Percentiles rank a stretch among this genome's conserved stretches.
Evolutionary conservation across 2,797 vertebrate species (phyloP).

Genomic region (Phrynocephalus guinanensis): DNA sequence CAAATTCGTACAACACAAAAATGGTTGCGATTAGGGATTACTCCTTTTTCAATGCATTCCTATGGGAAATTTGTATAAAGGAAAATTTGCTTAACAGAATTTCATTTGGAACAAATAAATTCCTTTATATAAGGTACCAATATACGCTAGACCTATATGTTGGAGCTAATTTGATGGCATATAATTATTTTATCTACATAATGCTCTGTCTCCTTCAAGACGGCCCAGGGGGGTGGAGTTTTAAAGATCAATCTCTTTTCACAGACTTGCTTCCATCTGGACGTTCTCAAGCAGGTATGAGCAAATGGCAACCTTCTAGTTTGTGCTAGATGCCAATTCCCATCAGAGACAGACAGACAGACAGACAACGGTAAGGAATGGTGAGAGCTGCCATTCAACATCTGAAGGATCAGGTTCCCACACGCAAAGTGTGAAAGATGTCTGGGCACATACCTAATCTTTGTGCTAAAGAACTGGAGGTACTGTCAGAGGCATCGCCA

Average conservation of each 20-base stretch:
- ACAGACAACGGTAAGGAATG: no score
- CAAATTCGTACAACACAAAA: no score
- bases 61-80: no score
- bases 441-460: slow-evolving; percentile 82
- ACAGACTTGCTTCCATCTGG: not conserved
- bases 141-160: no score
- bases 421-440: slow-evolving; percentile 57
- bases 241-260: not conserved
- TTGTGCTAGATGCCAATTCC: no score
- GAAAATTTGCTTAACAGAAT: no score
- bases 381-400: not conserved
- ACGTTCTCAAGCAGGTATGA: not conserved
- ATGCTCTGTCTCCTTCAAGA: not conserved
- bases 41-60: no score
- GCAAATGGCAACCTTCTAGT: not conserved
- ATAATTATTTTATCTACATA: not conserved
- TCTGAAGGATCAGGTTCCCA: not conserved
- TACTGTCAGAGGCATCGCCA: slow-evolving; percentile 89
- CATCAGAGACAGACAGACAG: no score
- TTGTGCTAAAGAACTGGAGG: slow-evolving; percentile 85
- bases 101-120: no score
- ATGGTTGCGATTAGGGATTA: no score
- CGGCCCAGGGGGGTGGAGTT: not conserved
- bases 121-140: no score
- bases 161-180: no score